phyloP scores from a whole-genome alignment of 2,888 invertebrate genomes.

The Endotricha flammealis region DNA sequence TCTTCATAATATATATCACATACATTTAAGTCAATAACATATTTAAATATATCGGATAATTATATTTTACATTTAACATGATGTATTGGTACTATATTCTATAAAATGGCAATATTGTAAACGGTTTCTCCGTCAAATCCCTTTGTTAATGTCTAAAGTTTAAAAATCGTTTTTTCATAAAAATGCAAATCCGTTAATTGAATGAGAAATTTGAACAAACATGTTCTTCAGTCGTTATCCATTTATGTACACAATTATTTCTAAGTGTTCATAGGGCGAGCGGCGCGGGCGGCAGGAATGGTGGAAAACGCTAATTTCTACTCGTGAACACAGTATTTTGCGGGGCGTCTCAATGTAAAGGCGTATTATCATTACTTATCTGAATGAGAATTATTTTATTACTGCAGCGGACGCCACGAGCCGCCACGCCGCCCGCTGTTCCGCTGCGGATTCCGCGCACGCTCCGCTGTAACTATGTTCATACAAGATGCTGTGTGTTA shows the following conservation, averaged over 20 bases:
- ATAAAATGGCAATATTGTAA: conserved; percentile 16
- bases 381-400: too few species aligned
- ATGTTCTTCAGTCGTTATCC: conserved; percentile 2
- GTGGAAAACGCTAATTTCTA: too few species aligned
- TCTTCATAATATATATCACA: conserved; percentile 54
- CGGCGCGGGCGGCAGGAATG: too few species aligned
- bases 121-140: conserved; percentile 5
- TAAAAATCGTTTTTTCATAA: conserved; percentile 4
- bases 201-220: not conserved
- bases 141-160: conserved; percentile 6
- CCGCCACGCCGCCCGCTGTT: too few species aligned
- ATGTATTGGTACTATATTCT: conserved; percentile 10
- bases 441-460: too few species aligned
- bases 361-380: too few species aligned
- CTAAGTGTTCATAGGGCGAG: too few species aligned
- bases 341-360: too few species aligned
- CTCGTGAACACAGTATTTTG: too few species aligned
- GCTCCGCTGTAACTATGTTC: too few species aligned
- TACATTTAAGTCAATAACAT: conserved; percentile 36
- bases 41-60: conserved; percentile 30
- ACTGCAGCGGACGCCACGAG: too few species aligned
- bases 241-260: conserved; percentile 8
- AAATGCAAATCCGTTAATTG: conserved; percentile 2
- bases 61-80: conserved; percentile 9
- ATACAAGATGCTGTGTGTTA: too few species aligned